Conservation (phyloP, 2,797 vertebrate genomes). For the Muscicapa comitata region DNA sequence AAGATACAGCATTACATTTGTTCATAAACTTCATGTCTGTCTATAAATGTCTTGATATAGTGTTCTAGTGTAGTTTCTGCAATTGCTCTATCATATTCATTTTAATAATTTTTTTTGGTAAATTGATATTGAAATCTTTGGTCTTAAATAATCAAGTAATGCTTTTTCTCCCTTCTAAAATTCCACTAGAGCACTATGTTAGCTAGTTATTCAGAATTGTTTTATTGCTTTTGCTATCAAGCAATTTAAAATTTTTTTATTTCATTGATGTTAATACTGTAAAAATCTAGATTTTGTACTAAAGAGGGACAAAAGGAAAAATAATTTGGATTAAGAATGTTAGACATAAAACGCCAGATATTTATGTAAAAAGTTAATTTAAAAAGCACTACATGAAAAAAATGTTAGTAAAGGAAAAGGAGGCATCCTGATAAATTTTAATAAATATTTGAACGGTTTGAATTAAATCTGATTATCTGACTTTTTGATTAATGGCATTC, state of each 20-base stretch:
- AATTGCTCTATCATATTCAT: not conserved
- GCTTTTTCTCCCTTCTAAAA: not conserved
- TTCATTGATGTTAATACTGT: not conserved
- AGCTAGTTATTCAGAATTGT: not conserved
- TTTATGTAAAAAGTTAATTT: not conserved
- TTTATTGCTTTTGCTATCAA: not conserved
- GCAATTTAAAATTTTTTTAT: not conserved
- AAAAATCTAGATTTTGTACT: not conserved
- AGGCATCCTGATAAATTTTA: not conserved
- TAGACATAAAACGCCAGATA: not conserved
- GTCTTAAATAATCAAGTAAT: not conserved
- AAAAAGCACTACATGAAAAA: not conserved
- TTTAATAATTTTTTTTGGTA: not conserved
- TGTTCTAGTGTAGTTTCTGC: not conserved
- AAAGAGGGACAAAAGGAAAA: not conserved
- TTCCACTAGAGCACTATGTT: not conserved
- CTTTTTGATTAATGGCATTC: not conserved
- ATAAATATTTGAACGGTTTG: not conserved
- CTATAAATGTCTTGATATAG: not conserved
- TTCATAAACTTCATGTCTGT: not conserved
- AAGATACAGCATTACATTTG: not conserved
- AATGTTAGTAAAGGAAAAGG: not conserved
- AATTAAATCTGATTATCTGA: not conserved
- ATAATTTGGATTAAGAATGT: not conserved
- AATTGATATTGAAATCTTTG: not conserved